Percentiles rank a stretch among this genome's conserved stretches.
Conservation (phyloP, 2,113 vertebrate species). For the Hippocampus guttulatus region DNA sequence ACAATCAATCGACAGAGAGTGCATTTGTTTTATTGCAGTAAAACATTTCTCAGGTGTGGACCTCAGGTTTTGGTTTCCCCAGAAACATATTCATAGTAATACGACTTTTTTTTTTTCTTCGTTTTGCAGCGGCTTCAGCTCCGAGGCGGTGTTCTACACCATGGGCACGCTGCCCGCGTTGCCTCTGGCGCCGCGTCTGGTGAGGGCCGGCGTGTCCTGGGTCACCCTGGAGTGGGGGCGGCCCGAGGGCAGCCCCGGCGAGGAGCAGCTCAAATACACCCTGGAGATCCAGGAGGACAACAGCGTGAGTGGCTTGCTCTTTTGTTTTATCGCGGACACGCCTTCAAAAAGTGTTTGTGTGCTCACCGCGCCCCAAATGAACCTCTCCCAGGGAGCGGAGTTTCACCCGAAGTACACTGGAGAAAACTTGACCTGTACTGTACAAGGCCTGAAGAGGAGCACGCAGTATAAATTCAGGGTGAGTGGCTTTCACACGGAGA, state of each 20-base stretch:
- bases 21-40: no score
- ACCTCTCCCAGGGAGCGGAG: constrained; percentile 77
- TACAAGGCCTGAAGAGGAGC: constrained; percentile 94
- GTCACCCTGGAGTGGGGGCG: constrained; percentile 89
- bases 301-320: constrained; percentile 73
- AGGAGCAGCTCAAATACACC: constrained; percentile 88
- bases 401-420: constrained; percentile 97
- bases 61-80: no score
- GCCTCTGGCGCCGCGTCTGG: constrained; percentile 85
- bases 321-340: neutral
- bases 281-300: constrained; percentile 96
- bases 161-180: constrained; percentile 88
- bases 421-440: constrained; percentile 93
- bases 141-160: constrained; percentile 91
- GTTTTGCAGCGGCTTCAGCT: constrained; percentile 83
- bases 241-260: constrained; percentile 83
- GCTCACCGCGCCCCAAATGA: neutral
- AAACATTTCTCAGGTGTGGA: no score
- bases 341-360: no score
- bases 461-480: constrained; percentile 99
- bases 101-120: neutral
- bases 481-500: constrained; percentile 22
- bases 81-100: no score
- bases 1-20: no score
- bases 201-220: constrained; percentile 89